phyloP scores from a whole-genome alignment of 2,113 vertebrate species.

The Nestor notabilis region DNA sequence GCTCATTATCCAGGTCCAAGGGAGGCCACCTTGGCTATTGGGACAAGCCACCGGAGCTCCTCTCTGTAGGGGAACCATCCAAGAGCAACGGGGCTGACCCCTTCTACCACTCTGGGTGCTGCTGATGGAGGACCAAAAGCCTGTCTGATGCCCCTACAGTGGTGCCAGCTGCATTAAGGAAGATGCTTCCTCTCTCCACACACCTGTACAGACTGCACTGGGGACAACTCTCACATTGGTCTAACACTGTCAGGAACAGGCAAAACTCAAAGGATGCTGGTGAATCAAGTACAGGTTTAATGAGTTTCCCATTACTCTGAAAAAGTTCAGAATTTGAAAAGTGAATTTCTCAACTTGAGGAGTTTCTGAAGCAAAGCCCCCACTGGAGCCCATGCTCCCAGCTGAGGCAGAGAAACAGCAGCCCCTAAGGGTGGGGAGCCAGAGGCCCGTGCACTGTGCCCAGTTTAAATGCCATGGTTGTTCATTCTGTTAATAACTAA shows the following conservation, averaged over 20 bases:
- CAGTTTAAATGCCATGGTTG: fast-evolving
- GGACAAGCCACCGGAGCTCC: background rate
- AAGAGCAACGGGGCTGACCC: fast-evolving
- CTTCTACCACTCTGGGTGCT: background rate
- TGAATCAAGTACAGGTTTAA: background rate
- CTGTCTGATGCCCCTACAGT: fast-evolving
- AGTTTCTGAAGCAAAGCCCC: background rate
- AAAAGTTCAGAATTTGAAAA: background rate
- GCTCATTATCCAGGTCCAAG: background rate
- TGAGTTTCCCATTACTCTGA: background rate
- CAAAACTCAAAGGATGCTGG: background rate
- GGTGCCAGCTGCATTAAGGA: fast-evolving
- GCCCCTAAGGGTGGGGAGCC: background rate
- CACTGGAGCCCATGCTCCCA: fast-evolving
- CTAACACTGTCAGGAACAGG: background rate
- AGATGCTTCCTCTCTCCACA: fast-evolving
- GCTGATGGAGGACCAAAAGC: background rate
- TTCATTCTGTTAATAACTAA: background rate
- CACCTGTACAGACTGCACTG: background rate
- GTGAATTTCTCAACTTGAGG: background rate
- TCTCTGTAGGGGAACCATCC: background rate
- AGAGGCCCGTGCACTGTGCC: background rate
- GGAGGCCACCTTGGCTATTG: background rate
- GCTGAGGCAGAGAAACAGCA: background rate
- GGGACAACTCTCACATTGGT: fast-evolving